phyloP scores from a whole-genome alignment of 2,797 vertebrate species.

The Tolypeutes matacus region DNA sequence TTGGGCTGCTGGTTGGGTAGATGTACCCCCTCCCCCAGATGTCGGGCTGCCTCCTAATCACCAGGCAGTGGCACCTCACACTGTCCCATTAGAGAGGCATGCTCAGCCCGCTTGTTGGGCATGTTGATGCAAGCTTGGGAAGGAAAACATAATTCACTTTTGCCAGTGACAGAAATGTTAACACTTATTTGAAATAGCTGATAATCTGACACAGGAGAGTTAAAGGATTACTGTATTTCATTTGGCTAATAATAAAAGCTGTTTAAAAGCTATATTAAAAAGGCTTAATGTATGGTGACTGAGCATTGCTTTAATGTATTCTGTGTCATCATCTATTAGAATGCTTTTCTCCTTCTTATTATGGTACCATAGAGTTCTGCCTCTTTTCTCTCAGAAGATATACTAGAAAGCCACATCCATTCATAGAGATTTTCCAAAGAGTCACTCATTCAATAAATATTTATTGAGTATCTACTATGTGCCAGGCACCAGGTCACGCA shows the following conservation, averaged over 20 bases:
- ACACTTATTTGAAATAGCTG: slow-evolving; percentile 88
- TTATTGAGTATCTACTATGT: slow-evolving; percentile 42
- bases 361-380: slow-evolving; percentile 61
- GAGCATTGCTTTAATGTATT: slow-evolving; percentile 83
- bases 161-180: slow-evolving; percentile 86
- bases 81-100: slow-evolving; percentile 84
- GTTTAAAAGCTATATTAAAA: slow-evolving; percentile 84
- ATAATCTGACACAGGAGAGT: slow-evolving; percentile 88
- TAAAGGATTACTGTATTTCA: slow-evolving; percentile 86
- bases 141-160: slow-evolving; percentile 88
- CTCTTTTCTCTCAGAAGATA: slow-evolving; percentile 53
- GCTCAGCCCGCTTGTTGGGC: slow-evolving; percentile 85
- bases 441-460: not conserved
- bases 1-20: slow-evolving; percentile 50
- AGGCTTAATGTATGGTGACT: slow-evolving; percentile 79
- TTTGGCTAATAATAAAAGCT: slow-evolving; percentile 87
- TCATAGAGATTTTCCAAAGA: slow-evolving; percentile 40
- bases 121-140: slow-evolving; percentile 87
- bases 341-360: slow-evolving; percentile 67
- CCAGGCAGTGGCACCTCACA: slow-evolving; percentile 77
- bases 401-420: slow-evolving; percentile 47
- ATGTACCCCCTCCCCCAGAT: slow-evolving; percentile 32
- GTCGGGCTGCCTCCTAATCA: slow-evolving; percentile 79
- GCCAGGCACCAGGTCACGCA: not conserved
- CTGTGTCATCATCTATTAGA: slow-evolving; percentile 70